Percentiles rank a stretch among this genome's conserved stretches.
Conservation (phyloP, 2,888 invertebrate genomes). For the Caenorhabditis macrosperma region DNA sequence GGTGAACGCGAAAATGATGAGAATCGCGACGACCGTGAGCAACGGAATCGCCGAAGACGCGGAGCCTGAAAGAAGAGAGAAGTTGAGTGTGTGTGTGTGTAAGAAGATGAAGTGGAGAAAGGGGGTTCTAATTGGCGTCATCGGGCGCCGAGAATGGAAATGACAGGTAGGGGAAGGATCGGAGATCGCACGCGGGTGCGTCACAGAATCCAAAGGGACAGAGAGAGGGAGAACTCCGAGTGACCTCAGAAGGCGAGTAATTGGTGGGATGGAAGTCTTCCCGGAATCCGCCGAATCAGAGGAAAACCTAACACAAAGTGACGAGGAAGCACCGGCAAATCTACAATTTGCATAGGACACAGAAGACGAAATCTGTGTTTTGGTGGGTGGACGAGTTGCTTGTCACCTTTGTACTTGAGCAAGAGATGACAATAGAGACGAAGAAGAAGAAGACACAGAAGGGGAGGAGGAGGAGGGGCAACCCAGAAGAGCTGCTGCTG, state of each 20-base stretch:
- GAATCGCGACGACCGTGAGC: constrained; percentile 56
- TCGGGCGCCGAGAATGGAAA: constrained; percentile 16
- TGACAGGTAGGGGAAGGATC: constrained; percentile 42
- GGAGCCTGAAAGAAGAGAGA: constrained; percentile 50
- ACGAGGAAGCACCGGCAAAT: neutral
- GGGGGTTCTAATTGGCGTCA: constrained; percentile 35
- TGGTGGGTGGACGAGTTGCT: constrained; percentile 20
- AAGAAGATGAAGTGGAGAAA: constrained; percentile 1
- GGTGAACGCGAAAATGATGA: constrained; percentile 59
- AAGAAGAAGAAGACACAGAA: constrained; percentile 11
- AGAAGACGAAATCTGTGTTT: constrained; percentile 20
- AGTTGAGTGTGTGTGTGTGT: neutral
- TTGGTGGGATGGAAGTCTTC: constrained; percentile 7
- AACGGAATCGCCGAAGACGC: constrained; percentile 53
- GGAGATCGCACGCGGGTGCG: constrained; percentile 28
- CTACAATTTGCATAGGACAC: neutral
- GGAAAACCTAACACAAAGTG: constrained; percentile 13
- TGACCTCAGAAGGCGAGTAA: constrained; percentile 17
- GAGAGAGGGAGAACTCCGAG: neutral
- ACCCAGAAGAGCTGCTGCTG: constrained; percentile 26
- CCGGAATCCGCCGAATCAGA: neutral
- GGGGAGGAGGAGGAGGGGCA: constrained; percentile 5
- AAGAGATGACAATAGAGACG: constrained; percentile 5
- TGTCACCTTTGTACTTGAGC: constrained; percentile 33
- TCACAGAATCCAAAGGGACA: constrained; percentile 7